Percentiles rank a stretch among this genome's conserved stretches.
Conservation (phyloP, 2,113 vertebrate species). For the Toxostoma redivivum region DNA sequence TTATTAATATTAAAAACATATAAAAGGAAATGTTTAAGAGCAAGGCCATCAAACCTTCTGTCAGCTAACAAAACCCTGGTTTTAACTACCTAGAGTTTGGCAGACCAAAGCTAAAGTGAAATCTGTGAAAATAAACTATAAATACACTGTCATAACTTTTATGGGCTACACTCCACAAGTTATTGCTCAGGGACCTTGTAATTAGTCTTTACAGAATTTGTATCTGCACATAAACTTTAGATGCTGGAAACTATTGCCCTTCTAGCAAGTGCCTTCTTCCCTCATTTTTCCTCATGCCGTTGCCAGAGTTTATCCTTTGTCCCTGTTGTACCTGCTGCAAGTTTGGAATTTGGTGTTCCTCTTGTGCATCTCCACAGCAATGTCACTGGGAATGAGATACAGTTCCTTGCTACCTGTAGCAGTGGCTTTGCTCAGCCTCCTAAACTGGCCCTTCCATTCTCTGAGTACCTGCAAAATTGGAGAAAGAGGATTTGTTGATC, state of each 20-base stretch:
- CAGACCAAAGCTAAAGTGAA: neutral
- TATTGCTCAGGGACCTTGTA: neutral
- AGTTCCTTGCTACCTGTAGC: neutral
- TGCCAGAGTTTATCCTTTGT: neutral
- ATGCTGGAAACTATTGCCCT: neutral
- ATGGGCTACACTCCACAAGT: neutral
- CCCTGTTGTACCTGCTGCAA: neutral
- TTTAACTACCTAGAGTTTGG: neutral
- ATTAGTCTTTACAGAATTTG: neutral
- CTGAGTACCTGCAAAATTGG: neutral
- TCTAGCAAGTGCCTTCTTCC: neutral
- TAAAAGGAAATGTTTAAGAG: neutral
- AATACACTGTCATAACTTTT: neutral
- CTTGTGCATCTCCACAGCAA: neutral
- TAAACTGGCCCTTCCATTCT: neutral
- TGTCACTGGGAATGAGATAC: neutral
- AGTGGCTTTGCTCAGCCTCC: neutral
- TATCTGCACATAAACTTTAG: neutral
- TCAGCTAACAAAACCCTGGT: neutral
- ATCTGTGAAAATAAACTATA: neutral
- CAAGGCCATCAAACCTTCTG: neutral
- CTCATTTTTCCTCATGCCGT: neutral
- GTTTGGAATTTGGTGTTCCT: neutral
- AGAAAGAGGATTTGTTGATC: neutral
- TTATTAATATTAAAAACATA: neutral